Base-by-base conservation (phyloP, 2,888 invertebrate species). In the Sussaba pulchella region DNA sequence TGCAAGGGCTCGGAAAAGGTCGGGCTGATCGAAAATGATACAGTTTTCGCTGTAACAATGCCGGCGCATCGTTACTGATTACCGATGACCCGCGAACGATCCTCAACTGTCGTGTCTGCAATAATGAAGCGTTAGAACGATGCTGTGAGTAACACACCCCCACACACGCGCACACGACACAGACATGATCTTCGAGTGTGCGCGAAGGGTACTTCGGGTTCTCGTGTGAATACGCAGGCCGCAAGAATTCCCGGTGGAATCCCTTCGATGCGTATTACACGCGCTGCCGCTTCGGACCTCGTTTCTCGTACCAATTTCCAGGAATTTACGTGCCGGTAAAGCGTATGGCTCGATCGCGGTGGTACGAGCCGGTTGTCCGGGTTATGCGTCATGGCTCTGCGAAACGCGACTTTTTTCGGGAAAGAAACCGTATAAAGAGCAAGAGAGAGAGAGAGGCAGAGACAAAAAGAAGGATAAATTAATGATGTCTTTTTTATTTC, bases 241-340 rank as follows among this genome's bases (percentile, higher is more conserved):
- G 14, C 73, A 67, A 73, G 67, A 63, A 78, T 78, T 73, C 61
- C 45, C 39, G 39, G 14, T 47, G 78, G 57, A 79, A 74, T 74
- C 21, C 47, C 64, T 78, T 26, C 73, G 39, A 63, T 72, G 63
- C 41, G 57, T 63, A 64, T 69, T 50, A 70, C 64, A 57, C 64
- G 69, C 52, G 61, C 78, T 73, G 36, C 63, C 71, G 69, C 50
- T 31, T 50, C 59, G 17, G 43, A 19, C 43, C 47, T 36, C 52
- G 50, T 54, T 59, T 63, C 10, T 5, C 21, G 45, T 39, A 12
- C 19, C 73, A 47, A 57, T 79, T 61, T 66, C 21, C 54, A 75
- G 63, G 78, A 83, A 83, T 83, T 82, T 83, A 77, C 77, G 73
- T 59, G 71, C 74, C 77, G 81, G 78, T 64, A 73, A 74, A 70